Base-by-base conservation (phyloP, 2,113 vertebrate species). In the Mirza zaza region DNA sequence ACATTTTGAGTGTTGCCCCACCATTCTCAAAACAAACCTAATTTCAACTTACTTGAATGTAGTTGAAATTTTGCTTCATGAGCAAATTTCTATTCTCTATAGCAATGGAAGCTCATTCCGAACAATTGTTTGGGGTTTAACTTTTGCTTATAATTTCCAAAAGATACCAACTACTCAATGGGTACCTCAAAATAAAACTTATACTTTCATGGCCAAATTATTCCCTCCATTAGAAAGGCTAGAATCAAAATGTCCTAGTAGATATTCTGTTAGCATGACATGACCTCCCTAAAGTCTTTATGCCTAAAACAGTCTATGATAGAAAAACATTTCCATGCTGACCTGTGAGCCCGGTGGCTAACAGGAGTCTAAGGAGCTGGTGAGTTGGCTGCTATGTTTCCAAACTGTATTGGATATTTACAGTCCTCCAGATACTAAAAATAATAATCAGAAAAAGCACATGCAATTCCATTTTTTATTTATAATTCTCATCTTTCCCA, bases 401-500 rank as follows among this genome's bases (percentile, higher is more conserved):
- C 68, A 91, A 55, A 68, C 3, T 96, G 21, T 15, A 34, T 7
- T 93, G 36, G 39, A 14, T 93, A 84, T n/a, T 93, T 81, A 70
- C 42, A 85, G 32, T 55, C 23, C 57, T 65, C 91, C 17, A n/a
- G 75, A 61, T 55, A 81, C 36, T 79, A 77, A 67, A 93, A 94
- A 61, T 86, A 11, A 45, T 91, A 21, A 91, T 84, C 76, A 90
- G 73, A 20, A 97, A 97, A 96, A 52, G 42, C 42, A 68, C 15
- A 48, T 12, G n/a, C 45, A 77, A n/a, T 79, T 94, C 68, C 61
- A 67, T 71, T 95, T 95, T 95, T 97, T 97, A 88, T 91, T 96
- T 94, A 80, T 92, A 75, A 91, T 94, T 91, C 77, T 95, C 75
- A 71, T 93, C n/a, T 71, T 90, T 96, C 92, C 50, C 42, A 71